phyloP scores from a whole-genome alignment of 2,888 invertebrate species.

The Caradrina clavipalpis region DNA sequence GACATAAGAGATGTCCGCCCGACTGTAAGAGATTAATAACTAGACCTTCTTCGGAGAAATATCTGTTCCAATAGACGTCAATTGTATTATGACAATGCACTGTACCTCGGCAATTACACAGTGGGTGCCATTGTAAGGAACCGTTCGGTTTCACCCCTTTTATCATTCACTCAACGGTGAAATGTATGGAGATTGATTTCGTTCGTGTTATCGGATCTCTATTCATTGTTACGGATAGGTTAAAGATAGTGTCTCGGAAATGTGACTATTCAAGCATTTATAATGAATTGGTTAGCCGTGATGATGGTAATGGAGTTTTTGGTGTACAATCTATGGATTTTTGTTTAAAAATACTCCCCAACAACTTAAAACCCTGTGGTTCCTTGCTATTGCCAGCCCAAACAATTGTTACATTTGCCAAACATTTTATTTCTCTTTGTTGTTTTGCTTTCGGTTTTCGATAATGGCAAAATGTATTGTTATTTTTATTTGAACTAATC shows the following conservation, averaged over 20 bases:
- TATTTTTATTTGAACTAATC: conserved; percentile 33
- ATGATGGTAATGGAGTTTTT: neutral
- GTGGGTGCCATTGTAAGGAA: conserved; percentile 75
- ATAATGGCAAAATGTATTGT: conserved; percentile 32
- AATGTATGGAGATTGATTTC: conserved; percentile 78
- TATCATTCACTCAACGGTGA: conserved; percentile 73
- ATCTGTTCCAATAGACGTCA: conserved; percentile 73
- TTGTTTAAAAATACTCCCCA: neutral
- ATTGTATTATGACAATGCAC: conserved; percentile 80
- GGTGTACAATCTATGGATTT: neutral
- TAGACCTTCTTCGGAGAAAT: conserved; percentile 58
- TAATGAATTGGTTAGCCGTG: neutral
- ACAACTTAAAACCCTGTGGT: conserved; percentile 7
- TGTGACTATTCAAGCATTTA: conserved; percentile 20
- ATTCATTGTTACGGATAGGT: conserved; percentile 60
- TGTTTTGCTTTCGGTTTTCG: conserved; percentile 40
- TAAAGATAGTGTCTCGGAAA: conserved; percentile 34
- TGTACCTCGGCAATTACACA: conserved; percentile 79
- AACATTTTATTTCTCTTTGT: conserved; percentile 38
- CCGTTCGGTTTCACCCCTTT: conserved; percentile 69
- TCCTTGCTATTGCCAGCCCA: too few relatives aligned
- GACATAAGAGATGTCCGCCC: conserved; percentile 45
- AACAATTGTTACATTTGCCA: conserved; percentile 30
- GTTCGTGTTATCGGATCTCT: conserved; percentile 70
- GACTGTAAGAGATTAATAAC: conserved; percentile 62